Evolutionary conservation across 2,888 invertebrate genomes (phyloP).

Genomic region (Diaperis boleti): DNA sequence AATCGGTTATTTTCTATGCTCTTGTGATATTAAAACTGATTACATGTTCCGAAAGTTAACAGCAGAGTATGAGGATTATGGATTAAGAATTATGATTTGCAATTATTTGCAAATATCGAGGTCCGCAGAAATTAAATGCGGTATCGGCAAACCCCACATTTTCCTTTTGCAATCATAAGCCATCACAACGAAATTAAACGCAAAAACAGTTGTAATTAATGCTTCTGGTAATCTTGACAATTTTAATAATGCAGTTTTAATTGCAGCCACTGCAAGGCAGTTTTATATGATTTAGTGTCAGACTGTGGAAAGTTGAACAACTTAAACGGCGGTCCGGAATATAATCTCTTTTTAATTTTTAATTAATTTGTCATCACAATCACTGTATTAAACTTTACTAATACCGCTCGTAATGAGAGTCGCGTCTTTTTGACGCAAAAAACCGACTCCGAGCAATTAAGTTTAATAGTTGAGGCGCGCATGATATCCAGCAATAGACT

Average conservation of each 20-base stretch:
- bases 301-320: slow-evolving; percentile 46
- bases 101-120: no score
- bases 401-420: slow-evolving; percentile 1
- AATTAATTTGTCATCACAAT: slow-evolving; percentile 2
- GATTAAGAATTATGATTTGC: no score
- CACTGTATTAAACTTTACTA: neutral
- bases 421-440: no score
- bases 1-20: no score
- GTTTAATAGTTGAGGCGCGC: slow-evolving; percentile 32
- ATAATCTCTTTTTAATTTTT: slow-evolving; percentile 7
- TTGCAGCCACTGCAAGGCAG: slow-evolving; percentile 49
- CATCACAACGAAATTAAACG: slow-evolving; percentile 41
- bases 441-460: slow-evolving; percentile 19
- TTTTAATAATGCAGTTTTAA: slow-evolving; percentile 55
- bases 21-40: no score
- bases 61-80: no score
- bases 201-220: slow-evolving; percentile 45
- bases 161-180: slow-evolving; percentile 15
- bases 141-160: neutral
- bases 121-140: no score
- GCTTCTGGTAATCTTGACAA: slow-evolving; percentile 50
- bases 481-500: slow-evolving; percentile 38
- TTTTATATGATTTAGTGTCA: slow-evolving; percentile 51
- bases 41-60: no score
- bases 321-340: slow-evolving; percentile 44